These are phyloP conservation scores for Eclectus roratus DNA, from an alignment of 2,113 vertebrate species.

Conservation along the genomic window DNA sequence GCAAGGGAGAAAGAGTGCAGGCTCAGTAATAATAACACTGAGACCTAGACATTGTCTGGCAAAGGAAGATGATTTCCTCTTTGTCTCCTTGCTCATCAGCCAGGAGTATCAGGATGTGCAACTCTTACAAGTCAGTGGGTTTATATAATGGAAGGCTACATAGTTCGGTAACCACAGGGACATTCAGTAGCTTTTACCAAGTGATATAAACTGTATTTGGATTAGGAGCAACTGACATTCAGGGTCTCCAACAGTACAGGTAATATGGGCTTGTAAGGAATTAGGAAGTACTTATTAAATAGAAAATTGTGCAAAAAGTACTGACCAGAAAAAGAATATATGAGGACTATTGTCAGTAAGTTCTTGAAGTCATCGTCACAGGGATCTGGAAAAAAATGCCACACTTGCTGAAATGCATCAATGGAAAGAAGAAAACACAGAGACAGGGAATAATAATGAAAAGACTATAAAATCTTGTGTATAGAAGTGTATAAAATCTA, in stretches of 20 bases:
- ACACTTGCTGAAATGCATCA: conserved; percentile 12
- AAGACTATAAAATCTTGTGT: background rate
- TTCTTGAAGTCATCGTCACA: conserved; percentile 37
- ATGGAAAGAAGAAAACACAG: conserved; percentile 5
- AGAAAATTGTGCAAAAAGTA: conserved; percentile 45
- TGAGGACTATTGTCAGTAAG: conserved; percentile 46
- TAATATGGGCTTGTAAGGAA: conserved; percentile 45
- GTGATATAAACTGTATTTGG: conserved; percentile 15
- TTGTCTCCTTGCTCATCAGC: conserved; percentile 30
- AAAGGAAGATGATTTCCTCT: conserved; percentile 32
- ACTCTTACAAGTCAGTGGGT: background rate
- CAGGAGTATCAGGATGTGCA: background rate
- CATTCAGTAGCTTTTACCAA: conserved; percentile 19
- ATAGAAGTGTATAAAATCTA: background rate
- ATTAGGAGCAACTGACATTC: conserved; percentile 43
- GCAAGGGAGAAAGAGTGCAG: conserved; percentile 4
- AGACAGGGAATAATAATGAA: conserved; percentile 36
- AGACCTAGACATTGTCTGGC: conserved; percentile 9
- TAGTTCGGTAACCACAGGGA: background rate
- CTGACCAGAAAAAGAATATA: conserved; percentile 37
- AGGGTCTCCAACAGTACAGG: conserved; percentile 18
- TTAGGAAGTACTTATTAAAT: conserved; percentile 58
- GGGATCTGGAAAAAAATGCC: background rate
- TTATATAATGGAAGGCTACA: background rate
- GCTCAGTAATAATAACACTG: conserved; percentile 4